Evolutionary conservation across 1,140 invertebrate genomes (phyloP).

Genomic region (Drosophila athabasca): DNA sequence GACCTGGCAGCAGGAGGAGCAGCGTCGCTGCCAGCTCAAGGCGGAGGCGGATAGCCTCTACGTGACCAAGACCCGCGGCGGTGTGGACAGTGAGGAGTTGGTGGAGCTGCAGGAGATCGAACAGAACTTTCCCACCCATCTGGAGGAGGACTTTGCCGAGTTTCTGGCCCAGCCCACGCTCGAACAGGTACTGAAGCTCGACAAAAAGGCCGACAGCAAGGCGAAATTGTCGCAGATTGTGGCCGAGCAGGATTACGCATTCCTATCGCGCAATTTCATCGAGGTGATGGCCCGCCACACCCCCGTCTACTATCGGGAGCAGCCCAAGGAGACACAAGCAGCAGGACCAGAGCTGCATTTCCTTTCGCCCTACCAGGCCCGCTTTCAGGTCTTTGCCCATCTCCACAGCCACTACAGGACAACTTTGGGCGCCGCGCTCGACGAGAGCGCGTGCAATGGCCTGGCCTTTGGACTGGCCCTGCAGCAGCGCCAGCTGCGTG

Average conservation of each 20-base stretch:
- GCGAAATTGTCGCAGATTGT: constrained; percentile 64
- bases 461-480: constrained; percentile 61
- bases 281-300: constrained; percentile 66
- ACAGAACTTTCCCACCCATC: constrained; percentile 90
- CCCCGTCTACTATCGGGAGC: constrained; percentile 50
- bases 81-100: constrained; percentile 90
- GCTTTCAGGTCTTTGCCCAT: constrained; percentile 68
- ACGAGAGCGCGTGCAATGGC: constrained; percentile 63
- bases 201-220: constrained; percentile 49
- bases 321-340: not conserved
- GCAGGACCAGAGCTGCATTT: constrained; percentile 39
- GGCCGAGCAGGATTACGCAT: constrained; percentile 72
- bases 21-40: constrained; percentile 87
- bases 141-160: constrained; percentile 88
- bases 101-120: constrained; percentile 88
- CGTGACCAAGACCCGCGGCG: constrained; percentile 88
- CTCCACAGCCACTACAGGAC: constrained; percentile 63
- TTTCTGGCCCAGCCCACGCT: constrained; percentile 84
- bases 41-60: constrained; percentile 92
- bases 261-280: constrained; percentile 70
- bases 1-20: constrained; percentile 91
- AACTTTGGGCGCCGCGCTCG: constrained; percentile 55
- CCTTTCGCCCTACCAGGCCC: constrained; percentile 51
- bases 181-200: constrained; percentile 75
- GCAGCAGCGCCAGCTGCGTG: constrained; percentile 62